Percentiles rank a stretch among this genome's conserved stretches.
phyloP scores from a whole-genome alignment of 2,888 invertebrate species.

The Cheilosia vernalis region DNA sequence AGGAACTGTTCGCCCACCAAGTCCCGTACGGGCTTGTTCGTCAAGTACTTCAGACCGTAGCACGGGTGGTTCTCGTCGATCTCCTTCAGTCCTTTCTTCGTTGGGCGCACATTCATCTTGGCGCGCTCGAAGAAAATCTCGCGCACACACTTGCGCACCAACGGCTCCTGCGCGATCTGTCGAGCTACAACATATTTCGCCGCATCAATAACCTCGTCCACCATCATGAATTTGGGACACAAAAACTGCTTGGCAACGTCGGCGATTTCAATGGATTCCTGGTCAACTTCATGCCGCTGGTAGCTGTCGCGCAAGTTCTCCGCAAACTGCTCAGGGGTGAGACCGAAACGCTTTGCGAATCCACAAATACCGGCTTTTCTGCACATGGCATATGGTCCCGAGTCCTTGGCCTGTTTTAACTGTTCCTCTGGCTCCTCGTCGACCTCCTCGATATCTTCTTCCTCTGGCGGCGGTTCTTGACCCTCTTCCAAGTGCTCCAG shows the following conservation, averaged over 20 bases:
- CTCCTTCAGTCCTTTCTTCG: conserved; percentile 95
- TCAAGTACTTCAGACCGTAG: conserved; percentile 94
- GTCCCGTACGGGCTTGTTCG: conserved; percentile 95
- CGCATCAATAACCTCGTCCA: conserved; percentile 94
- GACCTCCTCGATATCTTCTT: conserved; percentile 87
- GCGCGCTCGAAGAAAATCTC: conserved; percentile 95
- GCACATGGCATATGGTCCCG: conserved; percentile 95
- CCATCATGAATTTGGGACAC: conserved; percentile 87
- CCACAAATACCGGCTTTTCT: conserved; percentile 92
- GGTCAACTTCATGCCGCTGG: conserved; percentile 97
- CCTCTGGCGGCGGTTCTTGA: conserved; percentile 83
- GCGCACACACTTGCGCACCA: conserved; percentile 92
- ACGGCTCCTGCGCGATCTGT: conserved; percentile 95
- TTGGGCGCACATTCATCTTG: conserved; percentile 91
- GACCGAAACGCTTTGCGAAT: conserved; percentile 94
- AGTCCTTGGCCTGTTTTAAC: conserved; percentile 93
- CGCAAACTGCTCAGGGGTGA: conserved; percentile 96
- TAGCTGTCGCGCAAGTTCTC: conserved; percentile 98
- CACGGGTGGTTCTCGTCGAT: conserved; percentile 97
- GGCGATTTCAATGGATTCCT: conserved; percentile 92
- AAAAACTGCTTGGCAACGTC: conserved; percentile 92
- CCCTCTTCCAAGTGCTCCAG: conserved; percentile 77
- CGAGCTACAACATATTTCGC: conserved; percentile 97
- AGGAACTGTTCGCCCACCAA: conserved; percentile 95
- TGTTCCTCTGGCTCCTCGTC: conserved; percentile 86